These are phyloP conservation scores for Plebejus argus DNA, from an alignment of 2,888 invertebrate species.

Conservation along the genomic window DNA sequence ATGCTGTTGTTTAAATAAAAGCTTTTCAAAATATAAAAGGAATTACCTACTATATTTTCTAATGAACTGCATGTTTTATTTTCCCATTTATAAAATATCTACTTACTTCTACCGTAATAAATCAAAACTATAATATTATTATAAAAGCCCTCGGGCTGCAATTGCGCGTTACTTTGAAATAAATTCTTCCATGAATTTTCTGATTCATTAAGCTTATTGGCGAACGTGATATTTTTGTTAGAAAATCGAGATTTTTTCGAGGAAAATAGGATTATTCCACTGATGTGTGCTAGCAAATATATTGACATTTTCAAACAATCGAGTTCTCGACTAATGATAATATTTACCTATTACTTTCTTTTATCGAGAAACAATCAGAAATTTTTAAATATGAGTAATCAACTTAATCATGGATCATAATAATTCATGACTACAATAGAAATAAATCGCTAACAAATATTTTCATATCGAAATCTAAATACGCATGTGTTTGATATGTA, in stretches of 20 bases:
- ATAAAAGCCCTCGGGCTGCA: neutral
- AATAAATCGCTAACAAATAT: neutral
- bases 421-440: constrained; percentile 3
- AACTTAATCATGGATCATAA: too few relatives aligned
- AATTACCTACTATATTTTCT: neutral
- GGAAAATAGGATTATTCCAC: neutral
- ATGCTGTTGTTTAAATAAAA: too few relatives aligned
- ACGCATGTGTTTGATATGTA: neutral
- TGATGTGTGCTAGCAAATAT: neutral
- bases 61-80: neutral
- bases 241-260: neutral
- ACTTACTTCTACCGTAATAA: neutral
- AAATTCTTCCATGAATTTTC: neutral
- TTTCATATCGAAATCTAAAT: neutral
- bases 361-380: neutral
- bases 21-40: neutral
- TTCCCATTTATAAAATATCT: neutral
- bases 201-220: neutral
- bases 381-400: neutral
- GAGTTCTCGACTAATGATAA: neutral
- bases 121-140: constrained; percentile 1
- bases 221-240: neutral
- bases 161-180: neutral
- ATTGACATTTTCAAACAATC: neutral
- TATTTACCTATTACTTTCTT: neutral